A percentile compares a stretch with the other conserved stretches of the same genome.
phyloP scores from a whole-genome alignment of 1,140 invertebrate genomes.

The Zaprionus inermis region DNA sequence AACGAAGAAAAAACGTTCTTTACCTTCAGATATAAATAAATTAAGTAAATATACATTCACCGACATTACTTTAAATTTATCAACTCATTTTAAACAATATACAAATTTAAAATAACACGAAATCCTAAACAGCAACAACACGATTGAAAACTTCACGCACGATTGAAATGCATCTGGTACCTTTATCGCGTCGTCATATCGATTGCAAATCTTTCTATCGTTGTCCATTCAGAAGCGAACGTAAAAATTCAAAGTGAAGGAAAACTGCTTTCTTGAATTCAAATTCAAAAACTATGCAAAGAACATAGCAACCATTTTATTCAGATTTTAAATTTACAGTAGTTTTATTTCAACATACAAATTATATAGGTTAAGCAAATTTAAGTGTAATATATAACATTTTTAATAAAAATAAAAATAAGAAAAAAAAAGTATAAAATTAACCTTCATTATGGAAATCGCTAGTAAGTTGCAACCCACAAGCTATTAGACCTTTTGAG shows the following conservation, averaged over 20 bases:
- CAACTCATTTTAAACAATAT: neutral
- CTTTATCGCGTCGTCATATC: constrained; percentile 14
- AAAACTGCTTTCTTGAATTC: neutral
- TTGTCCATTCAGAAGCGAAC: constrained; percentile 7
- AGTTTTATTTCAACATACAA: neutral
- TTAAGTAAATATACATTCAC: neutral
- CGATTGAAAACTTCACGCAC: constrained; percentile 25
- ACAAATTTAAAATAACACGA: neutral
- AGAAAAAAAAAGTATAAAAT: constrained; percentile 11
- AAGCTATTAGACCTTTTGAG: neutral
- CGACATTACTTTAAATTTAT: neutral
- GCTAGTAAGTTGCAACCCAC: constrained; percentile 45
- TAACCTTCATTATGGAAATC: constrained; percentile 54
- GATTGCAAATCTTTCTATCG: neutral
- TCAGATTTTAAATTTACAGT: neutral
- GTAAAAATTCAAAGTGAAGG: neutral
- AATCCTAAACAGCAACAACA: constrained; percentile 16
- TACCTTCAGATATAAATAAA: neutral
- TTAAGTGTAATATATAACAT: constrained; percentile 21
- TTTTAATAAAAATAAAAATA: constrained; percentile 18
- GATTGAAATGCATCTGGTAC: constrained; percentile 7
- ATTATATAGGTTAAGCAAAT: neutral
- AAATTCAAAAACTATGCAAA: neutral
- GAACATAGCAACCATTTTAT: constrained; percentile 18
- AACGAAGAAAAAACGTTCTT: neutral